Evolutionary conservation across 2,797 vertebrate genomes (phyloP), one percentile per base, ranked within the genome.

Genomic region (Serranus cabrilla): DNA sequence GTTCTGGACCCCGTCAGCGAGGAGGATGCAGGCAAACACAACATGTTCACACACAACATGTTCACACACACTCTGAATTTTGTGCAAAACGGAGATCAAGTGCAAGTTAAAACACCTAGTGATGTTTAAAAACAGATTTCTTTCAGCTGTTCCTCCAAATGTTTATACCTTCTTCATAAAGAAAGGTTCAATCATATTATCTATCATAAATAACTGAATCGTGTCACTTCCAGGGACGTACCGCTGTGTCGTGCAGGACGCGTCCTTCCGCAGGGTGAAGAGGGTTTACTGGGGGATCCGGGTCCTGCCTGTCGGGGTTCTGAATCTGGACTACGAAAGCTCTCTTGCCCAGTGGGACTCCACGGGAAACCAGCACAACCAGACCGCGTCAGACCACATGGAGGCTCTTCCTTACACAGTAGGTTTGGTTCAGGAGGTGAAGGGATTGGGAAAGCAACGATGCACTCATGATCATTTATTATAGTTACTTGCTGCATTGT

Each of bases 271-370:
- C 17, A 25, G 92, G 18, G 81, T 97, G 66, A 97, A 98, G 92
- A 95, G 94, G 73, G 52, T 93, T 43, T 97, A 96, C 81, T 97
- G 95, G 84, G 97, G 96, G 4, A 61, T 99, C 71, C 95, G 93
- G 20, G 94, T 98, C 61, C 75, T 97, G 70, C 94, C 90, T 0
- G 8, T 4, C 0, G 39, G 58, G 0, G 46, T 96, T 27, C 71
- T 97, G 18, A 83, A 91, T 12, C 92, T 98, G 71, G 87, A 96
- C 81, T 96, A 96, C 2, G 11, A 85, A 0, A 90, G 92, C 40
- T 92, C 93, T 47, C 70, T 94, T 71, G 71, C n/a, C n/a, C 75
- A 58, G 23, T 91, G 87, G 91, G 86, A 88, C 1, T 5, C 4
- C 3, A 20, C 14, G 3, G 46, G 46, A 59, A 59, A 16, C 61